phyloP scores from a whole-genome alignment of 1,140 invertebrate species.

The Dinothrombium tinctorium region DNA sequence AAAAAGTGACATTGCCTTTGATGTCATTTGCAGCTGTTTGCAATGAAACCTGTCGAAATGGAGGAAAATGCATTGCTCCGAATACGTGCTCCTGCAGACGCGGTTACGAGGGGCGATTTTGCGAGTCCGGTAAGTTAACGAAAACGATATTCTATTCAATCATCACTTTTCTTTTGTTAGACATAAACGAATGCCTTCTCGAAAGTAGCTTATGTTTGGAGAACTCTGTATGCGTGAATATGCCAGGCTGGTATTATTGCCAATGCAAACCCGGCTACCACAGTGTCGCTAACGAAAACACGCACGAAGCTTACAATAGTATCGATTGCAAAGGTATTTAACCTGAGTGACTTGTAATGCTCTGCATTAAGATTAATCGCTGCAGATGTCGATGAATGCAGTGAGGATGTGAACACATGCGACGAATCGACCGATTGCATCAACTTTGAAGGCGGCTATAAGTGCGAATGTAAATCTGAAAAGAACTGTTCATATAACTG shows the following conservation, averaged over 20 bases:
- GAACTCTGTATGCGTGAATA: slow-evolving; percentile 59
- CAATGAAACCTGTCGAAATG: slow-evolving; percentile 50
- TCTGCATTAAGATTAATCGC: too few relatives aligned
- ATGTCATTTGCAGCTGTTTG: slow-evolving; percentile 48
- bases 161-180: slow-evolving; percentile 21
- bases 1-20: too few relatives aligned
- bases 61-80: slow-evolving; percentile 49
- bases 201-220: slow-evolving; percentile 41
- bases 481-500: background rate
- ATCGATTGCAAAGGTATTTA: too few relatives aligned
- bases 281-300: slow-evolving; percentile 12
- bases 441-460: slow-evolving; percentile 61
- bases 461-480: slow-evolving; percentile 37
- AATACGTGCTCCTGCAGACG: slow-evolving; percentile 48
- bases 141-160: slow-evolving; percentile 5
- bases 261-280: slow-evolving; percentile 56
- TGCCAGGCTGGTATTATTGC: slow-evolving; percentile 77
- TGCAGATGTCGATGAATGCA: slow-evolving; percentile 52
- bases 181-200: slow-evolving; percentile 59
- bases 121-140: slow-evolving; percentile 33
- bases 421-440: slow-evolving; percentile 50
- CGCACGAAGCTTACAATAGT: too few relatives aligned
- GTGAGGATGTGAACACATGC: slow-evolving; percentile 38
- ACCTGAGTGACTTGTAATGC: too few relatives aligned
- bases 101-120: slow-evolving; percentile 51